Evolutionary conservation across 1,140 invertebrate genomes (phyloP).

Genomic region (Pseudomyrmex sp.): DNA sequence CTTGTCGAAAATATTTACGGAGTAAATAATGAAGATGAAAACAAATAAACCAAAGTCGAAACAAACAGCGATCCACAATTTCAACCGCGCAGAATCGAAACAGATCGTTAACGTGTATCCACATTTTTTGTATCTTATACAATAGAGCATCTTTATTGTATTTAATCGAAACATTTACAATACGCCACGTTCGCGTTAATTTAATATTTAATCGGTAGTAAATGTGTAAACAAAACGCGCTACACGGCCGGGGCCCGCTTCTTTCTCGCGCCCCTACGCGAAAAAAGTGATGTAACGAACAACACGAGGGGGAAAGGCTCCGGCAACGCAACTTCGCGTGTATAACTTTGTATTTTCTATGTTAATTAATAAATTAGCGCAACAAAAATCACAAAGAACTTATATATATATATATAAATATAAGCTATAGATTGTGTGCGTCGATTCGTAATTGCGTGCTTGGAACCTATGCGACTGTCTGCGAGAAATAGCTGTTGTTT

Average conservation of each 20-base stretch:
- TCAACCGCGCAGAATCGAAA: constrained; percentile 67
- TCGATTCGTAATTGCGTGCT: constrained; percentile 31
- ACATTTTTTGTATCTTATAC: constrained; percentile 64
- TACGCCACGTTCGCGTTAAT: constrained; percentile 69
- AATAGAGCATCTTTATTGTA: constrained; percentile 58
- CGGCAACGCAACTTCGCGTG: not conserved
- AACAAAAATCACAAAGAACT: constrained; percentile 36
- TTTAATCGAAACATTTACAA: constrained; percentile 72
- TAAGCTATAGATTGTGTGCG: constrained; percentile 35
- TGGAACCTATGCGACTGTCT: constrained; percentile 39
- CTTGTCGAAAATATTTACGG: constrained; percentile 1
- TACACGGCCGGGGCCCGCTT: not conserved
- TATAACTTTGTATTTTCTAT: constrained; percentile 59
- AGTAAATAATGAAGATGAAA: not conserved
- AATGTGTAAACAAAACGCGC: not conserved
- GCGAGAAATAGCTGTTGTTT: constrained; percentile 29
- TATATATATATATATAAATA: too few relatives aligned
- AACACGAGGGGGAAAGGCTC: not conserved
- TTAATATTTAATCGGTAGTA: constrained; percentile 72
- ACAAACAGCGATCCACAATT: not conserved
- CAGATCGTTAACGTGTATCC: constrained; percentile 71
- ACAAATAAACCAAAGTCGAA: constrained; percentile 49
- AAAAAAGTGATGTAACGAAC: not conserved
- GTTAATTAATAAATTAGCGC: constrained; percentile 50
- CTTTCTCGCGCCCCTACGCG: not conserved